phyloP scores from a whole-genome alignment of 2,888 invertebrate genomes.

The Plutella xylostella region DNA sequence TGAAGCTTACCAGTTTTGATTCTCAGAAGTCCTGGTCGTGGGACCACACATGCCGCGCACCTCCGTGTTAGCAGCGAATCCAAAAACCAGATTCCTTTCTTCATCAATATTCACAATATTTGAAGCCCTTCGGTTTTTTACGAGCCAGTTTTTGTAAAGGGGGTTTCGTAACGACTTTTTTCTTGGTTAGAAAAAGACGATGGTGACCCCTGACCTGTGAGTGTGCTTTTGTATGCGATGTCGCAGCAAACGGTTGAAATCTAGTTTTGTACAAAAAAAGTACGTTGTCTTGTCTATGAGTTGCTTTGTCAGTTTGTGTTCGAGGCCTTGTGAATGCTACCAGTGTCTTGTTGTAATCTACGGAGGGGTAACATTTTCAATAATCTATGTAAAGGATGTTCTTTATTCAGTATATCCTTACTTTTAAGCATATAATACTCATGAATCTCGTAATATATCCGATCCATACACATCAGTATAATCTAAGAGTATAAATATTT shows the following conservation, averaged over 20 bases:
- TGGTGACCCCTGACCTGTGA: slow-evolving; percentile 54
- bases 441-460: too few relatives aligned
- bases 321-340: too few relatives aligned
- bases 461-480: too few relatives aligned
- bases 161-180: slow-evolving; percentile 61
- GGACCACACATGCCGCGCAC: slow-evolving; percentile 53
- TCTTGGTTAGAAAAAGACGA: slow-evolving; percentile 52
- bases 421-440: too few relatives aligned
- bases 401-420: too few relatives aligned
- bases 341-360: too few relatives aligned
- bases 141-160: slow-evolving; percentile 40
- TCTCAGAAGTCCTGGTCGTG: slow-evolving; percentile 47
- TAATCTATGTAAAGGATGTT: too few relatives aligned
- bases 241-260: slow-evolving; percentile 38
- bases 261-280: slow-evolving; percentile 56
- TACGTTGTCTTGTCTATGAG: slow-evolving; percentile 26
- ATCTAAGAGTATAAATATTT: too few relatives aligned
- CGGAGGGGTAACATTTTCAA: too few relatives aligned
- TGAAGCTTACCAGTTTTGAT: slow-evolving; percentile 17
- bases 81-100: slow-evolving; percentile 64
- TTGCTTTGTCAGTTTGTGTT: not conserved
- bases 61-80: slow-evolving; percentile 39
- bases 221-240: slow-evolving; percentile 37
- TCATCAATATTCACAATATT: slow-evolving; percentile 71
- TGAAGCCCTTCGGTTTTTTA: slow-evolving; percentile 58